These are phyloP conservation scores for Paracentrotus lividus DNA, from an alignment of 53 echinoderm and acorn worm genomes.

Conservation along the genomic window DNA sequence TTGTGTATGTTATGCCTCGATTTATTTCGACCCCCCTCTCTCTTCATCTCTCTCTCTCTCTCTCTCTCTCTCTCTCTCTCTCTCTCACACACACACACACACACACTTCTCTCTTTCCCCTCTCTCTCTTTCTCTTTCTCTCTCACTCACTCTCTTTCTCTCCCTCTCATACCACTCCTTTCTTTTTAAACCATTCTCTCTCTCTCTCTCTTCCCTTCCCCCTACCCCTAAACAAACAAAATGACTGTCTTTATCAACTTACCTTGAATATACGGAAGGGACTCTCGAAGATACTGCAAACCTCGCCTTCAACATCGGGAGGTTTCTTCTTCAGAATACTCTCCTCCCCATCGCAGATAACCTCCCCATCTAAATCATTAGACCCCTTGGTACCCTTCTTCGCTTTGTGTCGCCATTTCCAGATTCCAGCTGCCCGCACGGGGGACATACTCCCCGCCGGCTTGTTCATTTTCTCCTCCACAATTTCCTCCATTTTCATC, in stretches of 20 bases:
- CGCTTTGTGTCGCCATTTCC: conserved; percentile 62
- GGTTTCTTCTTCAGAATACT: conserved; percentile 45
- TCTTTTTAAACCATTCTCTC: background rate
- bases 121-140: too few species aligned
- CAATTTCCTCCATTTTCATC: conserved; percentile 42
- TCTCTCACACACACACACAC: background rate
- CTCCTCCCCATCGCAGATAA: conserved; percentile 52
- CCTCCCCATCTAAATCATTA: conserved; percentile 59
- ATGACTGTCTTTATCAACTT: conserved; percentile 1
- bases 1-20: background rate
- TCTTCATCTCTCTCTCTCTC: background rate
- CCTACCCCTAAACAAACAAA: background rate
- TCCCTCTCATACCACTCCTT: background rate
- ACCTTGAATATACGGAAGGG: conserved; percentile 90
- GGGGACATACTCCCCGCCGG: conserved; percentile 53
- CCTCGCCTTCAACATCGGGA: conserved; percentile 68
- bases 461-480: conserved; percentile 24
- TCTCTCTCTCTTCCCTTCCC: background rate
- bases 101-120: too few species aligned
- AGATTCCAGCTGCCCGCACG: conserved; percentile 37
- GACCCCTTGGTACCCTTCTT: conserved; percentile 8
- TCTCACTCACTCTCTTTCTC: background rate
- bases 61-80: background rate
- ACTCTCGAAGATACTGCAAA: conserved; percentile 90
- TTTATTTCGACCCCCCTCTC: background rate